Percentiles rank a stretch among this genome's conserved stretches.
Conservation (phyloP, 2,888 invertebrate genomes). For the Girardia tigrina region DNA sequence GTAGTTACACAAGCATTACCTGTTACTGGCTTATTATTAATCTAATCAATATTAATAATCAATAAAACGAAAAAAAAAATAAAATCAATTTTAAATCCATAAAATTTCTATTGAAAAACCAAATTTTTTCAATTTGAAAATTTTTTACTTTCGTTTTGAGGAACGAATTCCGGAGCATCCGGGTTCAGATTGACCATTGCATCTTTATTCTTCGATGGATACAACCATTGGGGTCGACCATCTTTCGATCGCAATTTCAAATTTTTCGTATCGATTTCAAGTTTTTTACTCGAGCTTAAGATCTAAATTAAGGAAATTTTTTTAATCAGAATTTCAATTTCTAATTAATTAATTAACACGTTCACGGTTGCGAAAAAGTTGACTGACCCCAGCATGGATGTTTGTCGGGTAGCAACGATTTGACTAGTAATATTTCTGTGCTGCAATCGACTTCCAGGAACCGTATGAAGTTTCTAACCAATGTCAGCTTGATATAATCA, state of each 20-base stretch:
- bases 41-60: background rate
- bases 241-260: background rate
- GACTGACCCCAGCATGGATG: no score
- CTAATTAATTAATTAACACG: no score
- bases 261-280: constrained; percentile 13
- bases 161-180: constrained; percentile 32
- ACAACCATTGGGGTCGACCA: no score
- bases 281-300: background rate
- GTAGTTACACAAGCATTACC: background rate
- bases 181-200: constrained; percentile 24
- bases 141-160: constrained; percentile 21
- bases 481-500: no score
- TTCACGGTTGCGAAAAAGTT: no score
- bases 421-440: no score
- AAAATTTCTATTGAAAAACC: background rate
- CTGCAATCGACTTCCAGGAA: no score
- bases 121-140: background rate
- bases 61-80: background rate
- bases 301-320: background rate
- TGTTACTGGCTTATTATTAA: background rate
- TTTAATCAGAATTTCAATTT: no score
- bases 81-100: background rate
- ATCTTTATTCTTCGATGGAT: background rate
- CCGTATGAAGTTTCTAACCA: no score
- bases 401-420: no score